Evolutionary conservation across 2,888 invertebrate genomes (phyloP), one percentile per base, ranked within the genome.

Genomic region (Acleris laterana): DNA sequence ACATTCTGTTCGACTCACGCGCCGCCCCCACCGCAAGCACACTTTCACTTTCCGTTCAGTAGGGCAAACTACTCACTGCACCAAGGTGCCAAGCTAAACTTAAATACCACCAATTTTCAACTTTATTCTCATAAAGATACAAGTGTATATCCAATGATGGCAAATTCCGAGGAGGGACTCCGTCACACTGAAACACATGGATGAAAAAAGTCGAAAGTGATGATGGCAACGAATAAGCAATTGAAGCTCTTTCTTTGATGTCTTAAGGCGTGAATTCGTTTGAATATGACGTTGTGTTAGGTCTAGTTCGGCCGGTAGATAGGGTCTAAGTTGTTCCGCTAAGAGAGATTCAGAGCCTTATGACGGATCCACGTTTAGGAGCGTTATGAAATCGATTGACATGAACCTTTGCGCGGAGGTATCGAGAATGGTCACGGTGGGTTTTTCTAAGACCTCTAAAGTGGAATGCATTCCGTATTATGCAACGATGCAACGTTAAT

Each of bases 1-100:
- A 83, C 84, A 90, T 88, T 85, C 81, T 77, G 76, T 72, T 69
- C 86, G 76, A 83, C 83, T 82, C 86, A 79, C 80, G 85, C 83
- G 80, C 84, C 73, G 71, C 74, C 83, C 80, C 77, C 80, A 55
- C 75, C 74, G 72, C 80, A 76, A 76, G 77, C 83, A 79, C 82
- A 92, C 92, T 92, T 92, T 92, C 92, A 92, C 92, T 92, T 91
- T 92, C 89, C 85, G 86, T 88, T 89, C 69, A 72, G 85, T 92
- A 90, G 92, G 92, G 86, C 92, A 92, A 81, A 74, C 76, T 55
- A 63, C 63, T 79, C 69, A 78, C 71, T 79, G 3, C 67, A 71
- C 83, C 80, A 85, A 62, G 62, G 78, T 76, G 69, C 73, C 70
- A 71, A 44, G 48, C 44, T 6, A 9, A 25, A 51, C 7, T 7